A percentile compares a stretch with the other conserved stretches of the same genome.
phyloP scores from a whole-genome alignment of 2,888 invertebrate genomes.

The Aproaerema taeniolella region DNA sequence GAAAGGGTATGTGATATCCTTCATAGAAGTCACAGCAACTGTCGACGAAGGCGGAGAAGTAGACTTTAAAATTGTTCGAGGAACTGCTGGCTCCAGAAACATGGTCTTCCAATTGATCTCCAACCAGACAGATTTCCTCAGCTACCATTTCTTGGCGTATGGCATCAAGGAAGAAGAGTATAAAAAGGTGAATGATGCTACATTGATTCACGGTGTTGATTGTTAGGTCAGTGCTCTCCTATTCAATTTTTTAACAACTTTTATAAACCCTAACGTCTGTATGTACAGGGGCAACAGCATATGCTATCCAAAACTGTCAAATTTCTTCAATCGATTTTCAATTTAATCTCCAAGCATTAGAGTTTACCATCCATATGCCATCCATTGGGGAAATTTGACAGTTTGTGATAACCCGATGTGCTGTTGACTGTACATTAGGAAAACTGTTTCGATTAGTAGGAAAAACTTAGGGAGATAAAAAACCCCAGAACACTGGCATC shows the following conservation, averaged over 20 bases:
- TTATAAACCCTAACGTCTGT: too few relatives aligned
- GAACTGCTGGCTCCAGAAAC: slow-evolving; percentile 44
- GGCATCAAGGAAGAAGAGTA: slow-evolving; percentile 61
- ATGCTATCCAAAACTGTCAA: too few relatives aligned
- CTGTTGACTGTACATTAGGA: too few relatives aligned
- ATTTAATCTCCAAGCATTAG: too few relatives aligned
- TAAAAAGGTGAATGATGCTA: slow-evolving; percentile 45
- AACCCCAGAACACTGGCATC: background rate
- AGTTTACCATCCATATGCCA: too few relatives aligned
- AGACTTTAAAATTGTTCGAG: slow-evolving; percentile 47
- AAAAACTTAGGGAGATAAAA: too few relatives aligned
- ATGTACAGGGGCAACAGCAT: too few relatives aligned
- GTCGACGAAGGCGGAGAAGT: slow-evolving; percentile 45
- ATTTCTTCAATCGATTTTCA: too few relatives aligned
- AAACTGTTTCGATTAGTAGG: too few relatives aligned
- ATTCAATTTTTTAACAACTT: too few relatives aligned
- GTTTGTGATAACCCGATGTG: too few relatives aligned
- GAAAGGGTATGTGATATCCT: slow-evolving; percentile 57
- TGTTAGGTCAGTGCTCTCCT: background rate
- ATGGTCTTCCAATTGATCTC: slow-evolving; percentile 61
- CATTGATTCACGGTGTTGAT: background rate
- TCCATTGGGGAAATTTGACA: too few relatives aligned
- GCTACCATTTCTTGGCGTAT: slow-evolving; percentile 54
- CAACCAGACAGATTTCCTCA: slow-evolving; percentile 58
- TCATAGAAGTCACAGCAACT: slow-evolving; percentile 50